Evolutionary conservation across 2,888 invertebrate genomes (phyloP), one percentile per base, ranked within the genome.

Genomic region (Operophtera brumata): DNA sequence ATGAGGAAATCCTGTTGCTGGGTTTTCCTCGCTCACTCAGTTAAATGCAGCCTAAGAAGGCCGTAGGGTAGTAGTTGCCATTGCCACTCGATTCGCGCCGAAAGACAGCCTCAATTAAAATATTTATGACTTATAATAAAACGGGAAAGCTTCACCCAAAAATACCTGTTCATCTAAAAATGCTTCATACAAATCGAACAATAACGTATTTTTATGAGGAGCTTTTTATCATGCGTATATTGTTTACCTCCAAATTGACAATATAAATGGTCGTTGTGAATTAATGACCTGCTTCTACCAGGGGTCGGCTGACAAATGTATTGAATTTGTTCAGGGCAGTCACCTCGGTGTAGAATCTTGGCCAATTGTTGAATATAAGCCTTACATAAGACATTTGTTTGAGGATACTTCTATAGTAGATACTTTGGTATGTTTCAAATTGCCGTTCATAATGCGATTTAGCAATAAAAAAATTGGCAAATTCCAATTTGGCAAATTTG

Each of bases 281-380:
- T 80, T 79, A 80, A 83, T 79, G 80, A 68, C 64, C 80, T 77
- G 77, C 71, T 72, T 70, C 60, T 44, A 64, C 59, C 74, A 77
- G 73, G 51, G 52, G 67, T 65, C 62, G 52, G 40, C 66, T 80
- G 80, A 81, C 71, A 77, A 81, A 81, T 82, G 79, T 75, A 73
- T 71, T 72, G 75, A 79, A 77, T 82, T 80, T 75, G 77, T 78
- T 73, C 70, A 9, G 47, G 58, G 51, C 66, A 41, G 48, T 37
- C 48, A 45, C 53, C 57, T 59, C n/a, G 13, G 6, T 44, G 11
- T 11, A 20, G n/a, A 7, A 30, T 12, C 5, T 12, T 20, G 6
- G 36, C 36, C 36, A 36, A 36, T 36, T 36, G 13, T 36, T 36
- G 12, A 34, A 36, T 36, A 5, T 30, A 30, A 30, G 7, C 7